Evolutionary conservation across 2,797 vertebrate species (phyloP), one percentile per base, ranked within the genome.

Genomic region (Leptodactylus fallax): DNA sequence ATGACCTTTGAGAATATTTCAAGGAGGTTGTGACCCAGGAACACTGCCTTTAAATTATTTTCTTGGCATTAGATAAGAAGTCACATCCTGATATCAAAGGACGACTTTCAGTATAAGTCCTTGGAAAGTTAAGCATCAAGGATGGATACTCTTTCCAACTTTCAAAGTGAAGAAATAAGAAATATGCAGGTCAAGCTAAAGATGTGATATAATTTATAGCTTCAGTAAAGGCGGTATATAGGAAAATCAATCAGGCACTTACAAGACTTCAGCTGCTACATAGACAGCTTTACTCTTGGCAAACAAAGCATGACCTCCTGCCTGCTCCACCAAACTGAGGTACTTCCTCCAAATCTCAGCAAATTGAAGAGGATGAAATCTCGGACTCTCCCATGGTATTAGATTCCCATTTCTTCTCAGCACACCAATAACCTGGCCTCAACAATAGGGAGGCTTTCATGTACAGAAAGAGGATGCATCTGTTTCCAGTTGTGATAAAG

Each of bases 401-500:
- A 14, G 27, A 74, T 58, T 51, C 60, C 47, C 27, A 51, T n/a
- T 3, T 1, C 88, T 91, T 91, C 92, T 86, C 90, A 91, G 36
- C 87, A 79, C 27, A 79, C 83, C 74, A 79, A 85, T 91, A 92
- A 88, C 90, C 80, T 88, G 86, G 76, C 79, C 86, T 85, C 71
- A 93, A 94, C 93, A 94, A 93, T 83, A 65, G 90, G 6, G 69
- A 69, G 56, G 88, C 88, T 90, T 55, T 61, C 49, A 77, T 65
- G 90, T 71, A 82, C 90, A 91, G 82, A 82, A 91, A 65, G 86
- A 93, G 92, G 91, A 92, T 88, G 87, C 92, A 92, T 93, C 93
- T 92, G 93, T 90, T 92, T 92, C 92, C 92, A 93, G 25, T 88
- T 92, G 87, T 90, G 90, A 92, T 87, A 78, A 92, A 88, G 89